Conservation (phyloP, 2,888 invertebrate species). For the Mimas tiliae region DNA sequence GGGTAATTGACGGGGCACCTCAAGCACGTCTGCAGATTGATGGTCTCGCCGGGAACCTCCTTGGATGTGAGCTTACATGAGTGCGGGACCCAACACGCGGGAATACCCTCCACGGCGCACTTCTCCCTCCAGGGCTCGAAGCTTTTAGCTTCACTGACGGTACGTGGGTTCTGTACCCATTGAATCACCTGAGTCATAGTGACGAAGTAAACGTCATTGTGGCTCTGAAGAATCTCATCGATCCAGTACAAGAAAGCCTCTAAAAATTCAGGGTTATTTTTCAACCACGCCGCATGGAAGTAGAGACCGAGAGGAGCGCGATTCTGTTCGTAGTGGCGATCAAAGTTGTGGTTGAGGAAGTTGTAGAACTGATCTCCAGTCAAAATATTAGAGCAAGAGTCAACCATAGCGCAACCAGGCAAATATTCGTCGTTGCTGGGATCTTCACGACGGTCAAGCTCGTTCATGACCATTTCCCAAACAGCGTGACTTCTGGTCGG, state of each 20-base stretch:
- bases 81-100: slow-evolving; percentile 94
- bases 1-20: slow-evolving; percentile 97
- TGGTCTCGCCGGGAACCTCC: slow-evolving; percentile 97
- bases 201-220: slow-evolving; percentile 96
- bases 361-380: slow-evolving; percentile 97
- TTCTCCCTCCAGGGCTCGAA: slow-evolving; percentile 98
- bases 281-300: slow-evolving; percentile 97
- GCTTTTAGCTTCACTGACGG: slow-evolving; percentile 93
- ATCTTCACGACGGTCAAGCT: slow-evolving; percentile 95
- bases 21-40: slow-evolving; percentile 96
- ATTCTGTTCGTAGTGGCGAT: slow-evolving; percentile 95
- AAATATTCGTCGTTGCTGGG: slow-evolving; percentile 95
- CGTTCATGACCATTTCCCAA: slow-evolving; percentile 98
- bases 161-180: slow-evolving; percentile 97
- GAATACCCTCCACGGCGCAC: slow-evolving; percentile 93
- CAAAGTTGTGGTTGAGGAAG: slow-evolving; percentile 96
- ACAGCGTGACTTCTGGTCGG: slow-evolving; percentile 96
- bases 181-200: slow-evolving; percentile 98
- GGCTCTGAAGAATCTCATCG: slow-evolving; percentile 92
- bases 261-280: slow-evolving; percentile 95
- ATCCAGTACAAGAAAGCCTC: slow-evolving; percentile 97
- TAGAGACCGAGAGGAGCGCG: slow-evolving; percentile 95
- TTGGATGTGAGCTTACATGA: slow-evolving; percentile 96
- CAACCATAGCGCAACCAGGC: slow-evolving; percentile 97
- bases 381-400: slow-evolving; percentile 96